These are phyloP conservation scores for Neofelis nebulosa DNA, from an alignment of 2,113 vertebrate genomes.

Conservation along the genomic window DNA sequence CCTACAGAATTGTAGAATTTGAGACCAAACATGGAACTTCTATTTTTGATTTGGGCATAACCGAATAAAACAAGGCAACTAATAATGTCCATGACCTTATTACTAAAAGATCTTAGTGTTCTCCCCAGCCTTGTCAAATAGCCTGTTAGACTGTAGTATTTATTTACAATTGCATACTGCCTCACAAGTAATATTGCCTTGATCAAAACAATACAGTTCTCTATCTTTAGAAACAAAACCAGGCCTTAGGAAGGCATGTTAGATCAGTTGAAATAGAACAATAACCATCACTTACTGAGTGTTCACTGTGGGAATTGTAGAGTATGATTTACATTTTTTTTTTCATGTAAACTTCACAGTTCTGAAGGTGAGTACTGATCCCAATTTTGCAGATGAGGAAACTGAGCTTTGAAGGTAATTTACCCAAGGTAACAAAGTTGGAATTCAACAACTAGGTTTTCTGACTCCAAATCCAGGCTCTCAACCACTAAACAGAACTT, in stretches of 20 bases:
- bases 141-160: background rate
- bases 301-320: background rate
- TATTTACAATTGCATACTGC: background rate
- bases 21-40: background rate
- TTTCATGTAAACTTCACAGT: background rate
- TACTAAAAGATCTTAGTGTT: background rate
- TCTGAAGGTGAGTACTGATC: background rate
- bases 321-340: background rate
- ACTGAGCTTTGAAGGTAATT: conserved; percentile 28
- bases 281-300: background rate
- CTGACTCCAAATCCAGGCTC: background rate
- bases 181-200: background rate
- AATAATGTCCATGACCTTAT: background rate
- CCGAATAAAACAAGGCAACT: background rate
- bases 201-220: background rate
- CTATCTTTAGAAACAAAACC: conserved; percentile 9
- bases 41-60: background rate
- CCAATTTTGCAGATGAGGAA: conserved; percentile 1
- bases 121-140: background rate
- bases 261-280: background rate
- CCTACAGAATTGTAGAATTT: background rate
- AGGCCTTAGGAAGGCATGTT: background rate
- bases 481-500: background rate
- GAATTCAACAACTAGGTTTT: background rate
- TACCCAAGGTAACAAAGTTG: background rate